Evolutionary conservation across 2,888 invertebrate species (phyloP), one percentile per base, ranked within the genome.

Genomic region (Cylindroiulus punctatus): DNA sequence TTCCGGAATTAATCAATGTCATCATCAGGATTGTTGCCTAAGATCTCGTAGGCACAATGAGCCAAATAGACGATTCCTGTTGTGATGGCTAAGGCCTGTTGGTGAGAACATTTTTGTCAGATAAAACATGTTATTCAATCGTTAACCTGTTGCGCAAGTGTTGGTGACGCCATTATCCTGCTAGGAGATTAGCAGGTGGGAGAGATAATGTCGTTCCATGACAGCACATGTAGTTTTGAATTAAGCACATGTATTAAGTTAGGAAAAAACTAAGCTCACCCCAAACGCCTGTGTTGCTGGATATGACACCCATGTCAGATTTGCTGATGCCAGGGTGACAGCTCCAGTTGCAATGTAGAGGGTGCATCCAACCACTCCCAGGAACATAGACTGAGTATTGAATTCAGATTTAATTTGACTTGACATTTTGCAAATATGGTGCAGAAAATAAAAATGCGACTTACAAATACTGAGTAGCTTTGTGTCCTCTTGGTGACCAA

Each of bases 251-350:
- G 5, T 7, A 40, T 4, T 4, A 40, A 40, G 40, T 40, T 40
- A 40, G 17, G 47, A 17, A 8, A 52, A 52, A 52, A 40, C n/a
- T 22, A 42, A 32, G 40, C 86, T 86, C 19, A 86, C 86, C 30
- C 86, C 86, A 83, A 86, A 86, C 14, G 86, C 83, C 22, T 86
- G 86, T 10, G 86, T 86, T 42, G 86, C 86, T 8, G 36, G n/a
- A 30, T 83, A 86, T 12, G 82, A 81, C 26, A 86, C 86, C 86
- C 86, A 86, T 26, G 86, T 86, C 32, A 86, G 32, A 52, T 86
- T 86, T 12, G 86, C 86, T 22, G 82, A 82, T 42, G 86, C 86
- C 30, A 86, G 52, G 36, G 86, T 83, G 10, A 86, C 86, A 26
- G 86, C 86, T 30, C 86, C 86, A 32, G 86, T 19, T 14, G 86